A percentile compares a stretch with the other conserved stretches of the same genome.
Evolutionary conservation across 1,140 invertebrate genomes (phyloP).

Genomic region (Agrypnia vestita): DNA sequence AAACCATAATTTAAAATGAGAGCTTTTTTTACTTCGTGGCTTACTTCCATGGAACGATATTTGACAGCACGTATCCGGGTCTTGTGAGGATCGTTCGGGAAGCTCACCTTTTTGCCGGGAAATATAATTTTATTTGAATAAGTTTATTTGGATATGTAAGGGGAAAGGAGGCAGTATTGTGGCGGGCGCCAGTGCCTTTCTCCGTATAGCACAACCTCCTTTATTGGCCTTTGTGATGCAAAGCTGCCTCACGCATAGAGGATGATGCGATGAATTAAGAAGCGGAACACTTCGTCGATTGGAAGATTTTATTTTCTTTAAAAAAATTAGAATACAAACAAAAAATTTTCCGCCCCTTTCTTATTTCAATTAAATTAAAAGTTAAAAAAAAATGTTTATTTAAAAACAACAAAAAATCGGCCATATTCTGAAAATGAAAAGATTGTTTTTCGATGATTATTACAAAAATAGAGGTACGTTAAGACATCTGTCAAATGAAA

Average conservation of each 20-base stretch:
- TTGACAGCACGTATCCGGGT: background rate
- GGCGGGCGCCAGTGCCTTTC: constrained; percentile 49
- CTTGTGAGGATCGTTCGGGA: background rate
- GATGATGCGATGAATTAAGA: constrained; percentile 53
- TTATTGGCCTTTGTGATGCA: constrained; percentile 57
- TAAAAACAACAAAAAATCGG: too few species aligned
- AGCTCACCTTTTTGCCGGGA: constrained; percentile 34
- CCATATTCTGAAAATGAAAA: too few species aligned
- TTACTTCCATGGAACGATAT: background rate
- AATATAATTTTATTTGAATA: constrained; percentile 58
- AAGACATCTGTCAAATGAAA: too few species aligned
- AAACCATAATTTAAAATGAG: background rate
- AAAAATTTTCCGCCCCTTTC: too few species aligned
- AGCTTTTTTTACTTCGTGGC: background rate
- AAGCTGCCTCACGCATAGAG: constrained; percentile 54
- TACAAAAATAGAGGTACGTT: too few species aligned
- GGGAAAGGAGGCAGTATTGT: constrained; percentile 38
- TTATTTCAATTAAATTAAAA: too few species aligned
- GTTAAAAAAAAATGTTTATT: too few species aligned
- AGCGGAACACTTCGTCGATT: constrained; percentile 34
- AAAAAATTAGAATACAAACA: too few species aligned
- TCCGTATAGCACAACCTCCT: constrained; percentile 47
- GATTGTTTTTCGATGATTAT: too few species aligned
- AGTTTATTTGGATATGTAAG: constrained; percentile 52
- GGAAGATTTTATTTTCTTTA: background rate